A percentile compares a stretch with the other conserved stretches of the same genome.
Evolutionary conservation across 2,888 invertebrate species (phyloP).

Genomic region (Campaea margaritaria): DNA sequence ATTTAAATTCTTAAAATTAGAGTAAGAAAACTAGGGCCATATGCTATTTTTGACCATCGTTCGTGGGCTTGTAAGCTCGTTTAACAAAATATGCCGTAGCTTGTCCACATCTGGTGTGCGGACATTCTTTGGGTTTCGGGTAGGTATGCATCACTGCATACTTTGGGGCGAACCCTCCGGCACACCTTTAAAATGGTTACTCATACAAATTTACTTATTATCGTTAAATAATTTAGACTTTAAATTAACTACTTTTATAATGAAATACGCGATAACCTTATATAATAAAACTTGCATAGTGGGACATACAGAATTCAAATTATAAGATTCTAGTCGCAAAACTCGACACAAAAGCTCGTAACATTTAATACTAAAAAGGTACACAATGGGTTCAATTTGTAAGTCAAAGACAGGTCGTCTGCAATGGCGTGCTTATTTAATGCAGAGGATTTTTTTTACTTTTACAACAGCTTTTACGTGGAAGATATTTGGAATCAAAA

Average conservation of each 20-base stretch:
- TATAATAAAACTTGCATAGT: background rate
- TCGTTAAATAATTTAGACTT: background rate
- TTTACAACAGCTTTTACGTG: constrained; percentile 20
- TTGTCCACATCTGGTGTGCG: constrained; percentile 56
- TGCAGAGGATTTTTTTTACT: constrained; percentile 32
- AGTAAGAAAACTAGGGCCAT: constrained; percentile 29
- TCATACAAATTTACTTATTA: background rate
- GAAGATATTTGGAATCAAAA: constrained; percentile 10
- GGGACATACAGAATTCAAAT: constrained; percentile 23
- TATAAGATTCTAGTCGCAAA: constrained; percentile 44
- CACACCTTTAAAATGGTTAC: background rate
- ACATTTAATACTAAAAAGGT: constrained; percentile 44
- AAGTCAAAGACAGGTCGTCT: constrained; percentile 39
- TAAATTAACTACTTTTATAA: background rate
- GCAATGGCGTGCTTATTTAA: constrained; percentile 17
- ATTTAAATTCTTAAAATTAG: background rate
- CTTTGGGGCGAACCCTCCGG: constrained; percentile 40
- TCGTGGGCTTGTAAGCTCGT: constrained; percentile 48
- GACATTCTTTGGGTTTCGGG: constrained; percentile 42
- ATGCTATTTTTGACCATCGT: constrained; percentile 45
- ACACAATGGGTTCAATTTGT: constrained; percentile 38
- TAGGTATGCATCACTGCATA: background rate
- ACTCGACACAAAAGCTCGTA: constrained; percentile 32
- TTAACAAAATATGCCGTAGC: constrained; percentile 49
- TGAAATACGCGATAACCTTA: background rate